These are phyloP conservation scores for Pipra filicauda DNA, from an alignment of 2,113 vertebrate species.

Conservation along the genomic window DNA sequence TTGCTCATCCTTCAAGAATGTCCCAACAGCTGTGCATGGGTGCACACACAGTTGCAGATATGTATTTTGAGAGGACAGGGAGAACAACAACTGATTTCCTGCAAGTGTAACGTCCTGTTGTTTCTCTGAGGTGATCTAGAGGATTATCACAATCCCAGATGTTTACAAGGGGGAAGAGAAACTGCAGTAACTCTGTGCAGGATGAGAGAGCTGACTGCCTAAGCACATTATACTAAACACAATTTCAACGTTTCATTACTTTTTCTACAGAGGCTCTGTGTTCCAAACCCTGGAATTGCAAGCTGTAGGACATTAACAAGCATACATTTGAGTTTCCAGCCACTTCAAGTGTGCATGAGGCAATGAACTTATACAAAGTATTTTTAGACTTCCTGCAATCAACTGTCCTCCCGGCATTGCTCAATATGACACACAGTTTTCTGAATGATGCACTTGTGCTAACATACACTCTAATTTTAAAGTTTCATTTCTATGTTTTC, in stretches of 20 bases:
- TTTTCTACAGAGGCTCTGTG: background rate
- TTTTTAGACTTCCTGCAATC: conserved; percentile 70
- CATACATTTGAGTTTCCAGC: background rate
- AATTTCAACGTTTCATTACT: background rate
- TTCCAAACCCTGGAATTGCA: background rate
- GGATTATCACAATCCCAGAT: conserved; percentile 44
- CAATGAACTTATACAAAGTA: conserved; percentile 45
- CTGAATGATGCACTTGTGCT: conserved; percentile 27
- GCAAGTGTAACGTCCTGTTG: background rate
- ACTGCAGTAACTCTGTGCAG: background rate
- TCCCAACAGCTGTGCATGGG: background rate
- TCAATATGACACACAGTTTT: conserved; percentile 34
- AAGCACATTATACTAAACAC: background rate
- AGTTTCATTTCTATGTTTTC: conserved; percentile 41
- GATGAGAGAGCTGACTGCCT: background rate
- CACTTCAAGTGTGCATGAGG: conserved; percentile 1
- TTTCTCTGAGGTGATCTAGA: conserved; percentile 3
- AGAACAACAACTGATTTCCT: conserved; percentile 40
- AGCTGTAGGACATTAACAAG: background rate
- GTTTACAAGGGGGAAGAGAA: background rate
- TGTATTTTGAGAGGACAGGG: background rate
- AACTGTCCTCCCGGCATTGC: conserved; percentile 23
- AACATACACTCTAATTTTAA: background rate
- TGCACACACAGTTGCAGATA: background rate
- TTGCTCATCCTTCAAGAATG: background rate